A percentile compares a stretch with the other conserved stretches of the same genome.
Conservation (phyloP, 2,113 vertebrate species). For the Dasyornis broadbenti region DNA sequence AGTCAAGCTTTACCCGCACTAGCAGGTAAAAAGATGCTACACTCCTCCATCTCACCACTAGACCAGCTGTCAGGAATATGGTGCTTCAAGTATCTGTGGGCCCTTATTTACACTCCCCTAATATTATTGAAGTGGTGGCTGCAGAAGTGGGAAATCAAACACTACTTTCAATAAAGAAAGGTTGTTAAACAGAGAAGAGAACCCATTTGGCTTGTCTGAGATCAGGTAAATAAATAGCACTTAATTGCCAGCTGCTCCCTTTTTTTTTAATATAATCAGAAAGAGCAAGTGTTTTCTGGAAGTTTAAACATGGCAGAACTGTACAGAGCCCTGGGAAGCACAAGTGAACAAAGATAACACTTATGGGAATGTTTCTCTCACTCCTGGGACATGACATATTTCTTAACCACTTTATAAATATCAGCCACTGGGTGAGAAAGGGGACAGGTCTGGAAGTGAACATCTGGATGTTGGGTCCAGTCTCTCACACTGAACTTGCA, state of each 20-base stretch:
- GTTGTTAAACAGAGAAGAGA: slow-evolving; percentile 12
- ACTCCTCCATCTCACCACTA: not conserved
- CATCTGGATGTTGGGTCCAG: not conserved
- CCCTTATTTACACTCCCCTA: not conserved
- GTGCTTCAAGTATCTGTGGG: not conserved
- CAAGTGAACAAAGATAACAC: not conserved
- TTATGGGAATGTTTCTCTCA: not conserved
- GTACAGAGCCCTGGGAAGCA: not conserved
- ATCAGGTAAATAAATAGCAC: slow-evolving; percentile 6
- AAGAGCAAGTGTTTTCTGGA: not conserved
- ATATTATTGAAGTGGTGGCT: not conserved
- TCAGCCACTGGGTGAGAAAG: not conserved
- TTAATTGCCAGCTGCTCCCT: slow-evolving; percentile 12
- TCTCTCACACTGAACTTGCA: not conserved
- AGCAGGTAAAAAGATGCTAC: not conserved
- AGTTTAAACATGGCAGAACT: not conserved
- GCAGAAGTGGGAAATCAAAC: not conserved
- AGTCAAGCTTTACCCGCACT: not conserved
- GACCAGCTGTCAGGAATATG: not conserved
- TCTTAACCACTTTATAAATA: not conserved
- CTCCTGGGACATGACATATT: not conserved
- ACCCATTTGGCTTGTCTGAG: slow-evolving; percentile 16
- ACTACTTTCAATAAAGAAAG: not conserved
- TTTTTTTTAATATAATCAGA: not conserved
- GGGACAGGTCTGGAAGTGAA: not conserved